Conservation (phyloP, 2,888 invertebrate species). For the Blastobasis adustella region DNA sequence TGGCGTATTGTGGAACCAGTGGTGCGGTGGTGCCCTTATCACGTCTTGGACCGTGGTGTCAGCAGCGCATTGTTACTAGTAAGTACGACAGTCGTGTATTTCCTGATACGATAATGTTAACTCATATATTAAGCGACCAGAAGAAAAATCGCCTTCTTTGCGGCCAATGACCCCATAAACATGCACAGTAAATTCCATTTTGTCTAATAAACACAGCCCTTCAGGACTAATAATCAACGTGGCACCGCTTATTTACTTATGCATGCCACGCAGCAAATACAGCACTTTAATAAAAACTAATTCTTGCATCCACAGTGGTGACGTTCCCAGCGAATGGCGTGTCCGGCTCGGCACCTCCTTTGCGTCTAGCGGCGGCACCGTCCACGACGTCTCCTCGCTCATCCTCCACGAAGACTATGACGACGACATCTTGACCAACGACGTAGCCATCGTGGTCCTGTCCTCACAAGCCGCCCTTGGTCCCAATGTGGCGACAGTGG, state of each 20-base stretch:
- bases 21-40: conserved; percentile 40
- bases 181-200: no score
- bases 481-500: conserved; percentile 18
- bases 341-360: conserved; percentile 28
- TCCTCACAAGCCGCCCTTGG: conserved; percentile 17
- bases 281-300: no score
- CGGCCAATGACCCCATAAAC: no score
- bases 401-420: conserved; percentile 26
- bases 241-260: no score
- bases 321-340: conserved; percentile 22
- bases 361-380: conserved; percentile 24
- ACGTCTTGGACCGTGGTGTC: conserved; percentile 31
- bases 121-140: no score
- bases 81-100: background rate
- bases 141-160: no score
- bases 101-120: no score
- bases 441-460: conserved; percentile 39
- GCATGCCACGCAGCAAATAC: no score
- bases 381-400: conserved; percentile 18
- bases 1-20: conserved; percentile 30
- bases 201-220: no score
- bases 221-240: no score
- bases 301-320: no score
- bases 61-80: conserved; percentile 47
- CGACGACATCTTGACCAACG: conserved; percentile 19